These are phyloP conservation scores for Caenorhabditis afra DNA, from an alignment of 2,888 invertebrate genomes.

Conservation along the genomic window DNA sequence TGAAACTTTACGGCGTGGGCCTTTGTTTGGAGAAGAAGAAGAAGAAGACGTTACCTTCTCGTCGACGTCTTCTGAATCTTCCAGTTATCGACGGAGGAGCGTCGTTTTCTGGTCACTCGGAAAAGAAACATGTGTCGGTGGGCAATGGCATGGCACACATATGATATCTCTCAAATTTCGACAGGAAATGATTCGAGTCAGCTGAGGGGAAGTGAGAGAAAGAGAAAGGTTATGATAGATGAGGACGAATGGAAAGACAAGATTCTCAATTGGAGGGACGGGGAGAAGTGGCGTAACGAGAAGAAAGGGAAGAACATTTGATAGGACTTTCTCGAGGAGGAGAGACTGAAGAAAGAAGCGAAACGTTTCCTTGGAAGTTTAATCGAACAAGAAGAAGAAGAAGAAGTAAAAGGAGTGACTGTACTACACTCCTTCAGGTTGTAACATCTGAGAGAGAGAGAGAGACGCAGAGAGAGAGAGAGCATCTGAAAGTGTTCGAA, in stretches of 20 bases:
- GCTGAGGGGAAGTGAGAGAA: not conserved
- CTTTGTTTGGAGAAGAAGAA: constrained; percentile 13
- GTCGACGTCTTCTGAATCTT: constrained; percentile 5
- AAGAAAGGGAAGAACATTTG: constrained; percentile 9
- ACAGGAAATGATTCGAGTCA: not conserved
- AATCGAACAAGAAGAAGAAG: constrained; percentile 5
- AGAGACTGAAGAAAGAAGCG: no score
- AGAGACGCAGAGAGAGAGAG: constrained; percentile 10
- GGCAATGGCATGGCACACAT: not conserved
- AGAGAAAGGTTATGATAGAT: constrained; percentile 18
- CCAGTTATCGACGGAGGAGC: not conserved
- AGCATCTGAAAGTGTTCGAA: not conserved
- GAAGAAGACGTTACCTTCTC: not conserved
- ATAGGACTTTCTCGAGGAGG: not conserved
- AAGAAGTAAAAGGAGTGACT: constrained; percentile 3
- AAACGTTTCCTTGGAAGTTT: no score
- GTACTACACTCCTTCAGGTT: no score
- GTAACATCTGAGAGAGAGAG: not conserved
- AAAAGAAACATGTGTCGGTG: constrained; percentile 9
- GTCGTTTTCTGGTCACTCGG: not conserved
- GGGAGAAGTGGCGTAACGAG: constrained; percentile 30
- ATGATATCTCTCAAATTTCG: constrained; percentile 10
- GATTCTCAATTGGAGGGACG: constrained; percentile 7
- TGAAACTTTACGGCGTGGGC: constrained; percentile 22
- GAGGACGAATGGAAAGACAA: not conserved